Evolutionary conservation across 2,888 invertebrate species (phyloP).

Genomic region (Heliconius ethilla): DNA sequence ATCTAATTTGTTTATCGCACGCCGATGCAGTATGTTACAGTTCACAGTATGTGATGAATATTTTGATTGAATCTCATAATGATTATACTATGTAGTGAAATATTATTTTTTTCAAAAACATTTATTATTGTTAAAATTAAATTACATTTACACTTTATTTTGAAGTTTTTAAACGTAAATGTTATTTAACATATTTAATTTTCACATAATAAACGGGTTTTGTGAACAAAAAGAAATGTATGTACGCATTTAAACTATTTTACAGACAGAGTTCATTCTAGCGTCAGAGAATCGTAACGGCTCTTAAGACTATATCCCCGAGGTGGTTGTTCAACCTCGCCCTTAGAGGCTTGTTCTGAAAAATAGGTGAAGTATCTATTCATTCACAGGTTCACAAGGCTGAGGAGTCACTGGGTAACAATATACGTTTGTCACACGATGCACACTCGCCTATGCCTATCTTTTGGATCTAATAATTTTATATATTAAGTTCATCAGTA

Average conservation of each 20-base stretch:
- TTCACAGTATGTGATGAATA: not conserved
- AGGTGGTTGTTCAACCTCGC: constrained; percentile 40
- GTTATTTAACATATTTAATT: too few species aligned
- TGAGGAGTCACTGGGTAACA: constrained; percentile 42
- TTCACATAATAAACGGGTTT: not conserved
- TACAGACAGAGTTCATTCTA: constrained; percentile 12
- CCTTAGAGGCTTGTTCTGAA: constrained; percentile 42
- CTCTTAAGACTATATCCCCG: constrained; percentile 35
- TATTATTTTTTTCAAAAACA: too few species aligned
- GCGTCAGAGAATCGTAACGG: constrained; percentile 18
- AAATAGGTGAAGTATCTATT: constrained; percentile 42
- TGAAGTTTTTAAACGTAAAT: too few species aligned
- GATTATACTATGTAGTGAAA: not conserved
- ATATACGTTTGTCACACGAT: constrained; percentile 21
- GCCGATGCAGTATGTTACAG: constrained; percentile 10
- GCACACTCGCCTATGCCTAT: constrained; percentile 18
- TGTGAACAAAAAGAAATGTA: not conserved
- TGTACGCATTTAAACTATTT: not conserved
- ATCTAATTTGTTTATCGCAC: constrained; percentile 34
- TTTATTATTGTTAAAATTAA: too few species aligned
- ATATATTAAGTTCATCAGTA: too few species aligned
- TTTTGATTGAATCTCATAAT: not conserved
- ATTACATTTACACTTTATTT: too few species aligned
- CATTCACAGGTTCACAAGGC: constrained; percentile 44
- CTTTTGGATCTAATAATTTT: not conserved